Conservation (phyloP, 2,797 vertebrate species). For the Staurois parvus region DNA sequence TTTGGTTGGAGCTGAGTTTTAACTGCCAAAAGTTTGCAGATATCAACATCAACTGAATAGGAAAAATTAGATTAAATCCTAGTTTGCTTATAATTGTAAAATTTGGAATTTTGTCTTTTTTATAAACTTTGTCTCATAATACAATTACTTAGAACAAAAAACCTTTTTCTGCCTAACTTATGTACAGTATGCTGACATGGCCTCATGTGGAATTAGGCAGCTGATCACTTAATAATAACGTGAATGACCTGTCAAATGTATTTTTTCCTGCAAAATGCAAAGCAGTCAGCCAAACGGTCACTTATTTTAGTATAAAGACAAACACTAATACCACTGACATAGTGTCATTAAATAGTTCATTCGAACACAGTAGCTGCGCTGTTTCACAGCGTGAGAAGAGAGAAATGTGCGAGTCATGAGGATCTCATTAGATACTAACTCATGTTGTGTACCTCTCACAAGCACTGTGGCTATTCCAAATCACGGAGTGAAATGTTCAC, state of each 20-base stretch:
- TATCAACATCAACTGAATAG: too few species aligned
- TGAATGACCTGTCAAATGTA: not conserved
- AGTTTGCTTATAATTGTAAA: too few species aligned
- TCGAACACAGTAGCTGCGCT: not conserved
- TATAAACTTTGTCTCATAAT: too few species aligned
- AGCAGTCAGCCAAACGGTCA: not conserved
- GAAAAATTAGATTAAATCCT: too few species aligned
- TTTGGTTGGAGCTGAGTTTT: too few species aligned
- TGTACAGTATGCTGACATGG: not conserved
- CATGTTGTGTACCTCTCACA: constrained; percentile 5
- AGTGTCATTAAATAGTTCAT: not conserved
- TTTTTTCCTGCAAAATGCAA: not conserved
- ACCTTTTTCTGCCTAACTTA: not conserved
- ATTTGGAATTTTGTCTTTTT: too few species aligned
- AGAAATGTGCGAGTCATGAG: constrained; percentile 7
- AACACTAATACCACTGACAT: not conserved
- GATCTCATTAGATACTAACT: constrained; percentile 3
- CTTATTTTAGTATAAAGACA: not conserved
- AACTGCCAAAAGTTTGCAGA: too few species aligned
- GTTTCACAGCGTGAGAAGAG: not conserved
- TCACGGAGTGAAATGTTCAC: not conserved
- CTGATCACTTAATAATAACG: not conserved
- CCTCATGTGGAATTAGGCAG: not conserved
- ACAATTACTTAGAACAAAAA: too few species aligned
- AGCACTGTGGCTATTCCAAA: not conserved